phyloP scores from a whole-genome alignment of 2,113 vertebrate species.

The Perca flavescens region DNA sequence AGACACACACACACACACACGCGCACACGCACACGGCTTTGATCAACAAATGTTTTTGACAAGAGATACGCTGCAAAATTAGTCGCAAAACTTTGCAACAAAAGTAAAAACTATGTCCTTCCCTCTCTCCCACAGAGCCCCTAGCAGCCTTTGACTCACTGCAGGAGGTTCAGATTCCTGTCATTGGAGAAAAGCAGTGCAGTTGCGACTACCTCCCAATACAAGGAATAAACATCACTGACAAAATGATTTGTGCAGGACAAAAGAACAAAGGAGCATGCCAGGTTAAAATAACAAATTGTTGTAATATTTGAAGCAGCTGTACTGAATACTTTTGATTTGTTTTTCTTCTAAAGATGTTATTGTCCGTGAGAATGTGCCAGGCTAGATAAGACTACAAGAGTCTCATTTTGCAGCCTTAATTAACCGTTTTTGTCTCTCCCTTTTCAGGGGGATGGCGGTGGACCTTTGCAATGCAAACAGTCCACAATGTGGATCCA shows the following conservation, averaged over 20 bases:
- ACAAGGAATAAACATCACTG: constrained; percentile 36
- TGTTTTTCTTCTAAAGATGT: too few relatives aligned
- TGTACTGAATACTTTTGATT: too few relatives aligned
- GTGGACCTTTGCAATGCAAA: constrained; percentile 88
- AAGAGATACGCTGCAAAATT: not conserved
- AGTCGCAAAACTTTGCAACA: not conserved
- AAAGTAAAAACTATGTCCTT: not conserved
- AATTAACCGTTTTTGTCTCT: constrained; percentile 18
- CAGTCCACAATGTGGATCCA: constrained; percentile 88
- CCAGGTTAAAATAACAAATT: constrained; percentile 33
- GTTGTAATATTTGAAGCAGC: not conserved
- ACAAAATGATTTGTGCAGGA: constrained; percentile 86
- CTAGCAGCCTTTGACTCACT: not conserved
- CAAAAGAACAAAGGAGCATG: constrained; percentile 79
- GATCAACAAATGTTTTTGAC: too few relatives aligned
- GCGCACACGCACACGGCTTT: too few relatives aligned
- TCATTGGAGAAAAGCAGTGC: constrained; percentile 73
- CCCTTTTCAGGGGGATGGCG: constrained; percentile 88
- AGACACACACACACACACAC: too few relatives aligned
- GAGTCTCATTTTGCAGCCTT: not conserved
- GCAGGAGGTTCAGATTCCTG: constrained; percentile 76
- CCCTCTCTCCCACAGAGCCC: constrained; percentile 35
- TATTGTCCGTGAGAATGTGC: not conserved
- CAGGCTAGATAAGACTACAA: not conserved
- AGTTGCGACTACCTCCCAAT: not conserved